Evolutionary conservation across 2,888 invertebrate species (phyloP).

Genomic region (Tachina fera): DNA sequence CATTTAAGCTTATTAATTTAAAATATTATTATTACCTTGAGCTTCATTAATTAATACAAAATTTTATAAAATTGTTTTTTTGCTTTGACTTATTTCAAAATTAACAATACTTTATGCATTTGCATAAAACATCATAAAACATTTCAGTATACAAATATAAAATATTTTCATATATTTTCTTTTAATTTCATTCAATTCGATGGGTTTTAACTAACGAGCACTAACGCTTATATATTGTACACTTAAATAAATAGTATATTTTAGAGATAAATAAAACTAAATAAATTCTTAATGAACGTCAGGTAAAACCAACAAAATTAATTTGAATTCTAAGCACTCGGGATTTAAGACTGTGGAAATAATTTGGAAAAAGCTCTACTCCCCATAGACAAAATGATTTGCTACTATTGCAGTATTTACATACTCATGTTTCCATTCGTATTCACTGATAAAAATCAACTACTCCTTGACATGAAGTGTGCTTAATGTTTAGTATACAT

Average conservation of each 20-base stretch:
- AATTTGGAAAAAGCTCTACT: constrained; percentile 24
- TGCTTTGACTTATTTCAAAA: not conserved
- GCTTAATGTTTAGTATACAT: constrained; percentile 6
- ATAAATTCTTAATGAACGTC: constrained; percentile 54
- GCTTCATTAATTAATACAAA: no score
- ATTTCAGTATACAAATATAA: not conserved
- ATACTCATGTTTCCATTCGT: constrained; percentile 19
- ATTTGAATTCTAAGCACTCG: constrained; percentile 64
- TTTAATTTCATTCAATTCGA: constrained; percentile 38
- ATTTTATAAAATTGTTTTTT: no score
- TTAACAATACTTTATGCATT: not conserved
- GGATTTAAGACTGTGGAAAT: constrained; percentile 56
- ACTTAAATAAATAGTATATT: not conserved
- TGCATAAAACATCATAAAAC: no score
- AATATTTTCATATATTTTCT: constrained; percentile 15
- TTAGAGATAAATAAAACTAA: not conserved
- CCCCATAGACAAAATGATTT: constrained; percentile 20
- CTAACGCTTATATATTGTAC: not conserved
- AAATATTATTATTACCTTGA: no score
- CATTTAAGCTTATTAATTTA: no score
- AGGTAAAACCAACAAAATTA: constrained; percentile 56
- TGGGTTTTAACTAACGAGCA: constrained; percentile 53
- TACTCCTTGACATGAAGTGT: constrained; percentile 53
- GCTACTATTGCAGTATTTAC: constrained; percentile 32
- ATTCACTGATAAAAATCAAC: constrained; percentile 44